These are phyloP conservation scores for Lanius ludovicianus DNA, from an alignment of 2,113 vertebrate species.

Conservation along the genomic window DNA sequence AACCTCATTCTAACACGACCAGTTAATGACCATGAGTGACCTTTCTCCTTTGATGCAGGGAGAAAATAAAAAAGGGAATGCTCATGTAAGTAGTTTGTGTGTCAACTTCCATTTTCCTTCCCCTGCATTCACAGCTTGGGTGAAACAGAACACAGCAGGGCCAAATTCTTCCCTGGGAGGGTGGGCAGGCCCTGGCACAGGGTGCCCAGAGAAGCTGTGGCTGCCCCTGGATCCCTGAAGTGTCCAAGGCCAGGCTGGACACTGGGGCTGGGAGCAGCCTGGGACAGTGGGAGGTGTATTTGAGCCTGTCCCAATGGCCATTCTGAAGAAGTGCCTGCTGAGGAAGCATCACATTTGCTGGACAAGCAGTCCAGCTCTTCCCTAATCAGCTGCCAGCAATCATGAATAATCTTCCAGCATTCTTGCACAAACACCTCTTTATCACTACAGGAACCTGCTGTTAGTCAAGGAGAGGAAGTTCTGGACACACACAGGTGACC, in stretches of 20 bases:
- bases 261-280: background rate
- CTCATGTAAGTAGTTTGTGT: background rate
- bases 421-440: background rate
- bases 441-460: background rate
- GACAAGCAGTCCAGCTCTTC: background rate
- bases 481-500: constrained; percentile 43
- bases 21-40: background rate
- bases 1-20: background rate
- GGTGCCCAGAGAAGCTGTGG: background rate
- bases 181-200: background rate
- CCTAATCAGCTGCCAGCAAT: background rate
- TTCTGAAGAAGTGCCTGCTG: background rate
- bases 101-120: background rate
- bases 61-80: background rate
- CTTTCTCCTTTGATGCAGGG: background rate
- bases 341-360: background rate
- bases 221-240: background rate
- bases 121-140: background rate
- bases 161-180: background rate
- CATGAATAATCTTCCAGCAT: background rate
- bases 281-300: background rate
- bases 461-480: background rate
- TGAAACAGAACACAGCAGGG: background rate
- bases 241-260: background rate
- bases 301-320: background rate